A percentile compares a stretch with the other conserved stretches of the same genome.
Evolutionary conservation across 2,113 vertebrate genomes (phyloP).

Genomic region (Cettia cetti): DNA sequence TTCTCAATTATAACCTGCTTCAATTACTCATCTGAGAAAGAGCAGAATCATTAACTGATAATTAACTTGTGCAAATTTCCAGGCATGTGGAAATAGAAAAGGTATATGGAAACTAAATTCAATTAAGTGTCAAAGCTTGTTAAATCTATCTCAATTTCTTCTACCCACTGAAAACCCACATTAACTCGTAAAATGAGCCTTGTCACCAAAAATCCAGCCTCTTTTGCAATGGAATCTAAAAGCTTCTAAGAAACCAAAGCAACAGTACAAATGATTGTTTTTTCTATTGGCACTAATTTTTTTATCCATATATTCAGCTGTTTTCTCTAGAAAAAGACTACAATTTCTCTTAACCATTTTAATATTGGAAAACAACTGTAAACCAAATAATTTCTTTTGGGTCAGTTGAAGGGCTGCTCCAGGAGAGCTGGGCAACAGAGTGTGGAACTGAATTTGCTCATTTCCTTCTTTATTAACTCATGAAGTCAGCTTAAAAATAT

Average conservation of each 20-base stretch:
- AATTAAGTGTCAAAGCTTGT: not conserved
- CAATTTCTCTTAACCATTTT: not conserved
- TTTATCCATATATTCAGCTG: not conserved
- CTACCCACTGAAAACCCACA: not conserved
- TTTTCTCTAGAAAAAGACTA: not conserved
- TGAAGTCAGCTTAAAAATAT: constrained; percentile 18
- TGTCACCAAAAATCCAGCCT: not conserved
- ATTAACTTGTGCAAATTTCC: not conserved
- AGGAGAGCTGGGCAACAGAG: not conserved
- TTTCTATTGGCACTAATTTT: not conserved
- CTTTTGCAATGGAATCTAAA: not conserved
- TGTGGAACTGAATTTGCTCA: not conserved
- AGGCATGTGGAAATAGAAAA: not conserved
- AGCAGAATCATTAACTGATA: not conserved
- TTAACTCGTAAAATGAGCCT: not conserved
- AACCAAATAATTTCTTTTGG: not conserved
- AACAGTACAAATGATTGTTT: not conserved
- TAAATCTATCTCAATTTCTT: not conserved
- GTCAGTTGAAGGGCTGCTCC: not conserved
- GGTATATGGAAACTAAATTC: not conserved
- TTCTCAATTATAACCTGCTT: not conserved
- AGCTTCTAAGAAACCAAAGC: not conserved
- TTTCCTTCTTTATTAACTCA: constrained; percentile 15
- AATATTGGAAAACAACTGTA: not conserved
- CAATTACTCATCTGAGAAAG: not conserved